Percentiles rank a stretch among this genome's conserved stretches.
These are phyloP conservation scores for Bibio marci DNA, from an alignment of 2,888 invertebrate genomes.

Conservation along the genomic window DNA sequence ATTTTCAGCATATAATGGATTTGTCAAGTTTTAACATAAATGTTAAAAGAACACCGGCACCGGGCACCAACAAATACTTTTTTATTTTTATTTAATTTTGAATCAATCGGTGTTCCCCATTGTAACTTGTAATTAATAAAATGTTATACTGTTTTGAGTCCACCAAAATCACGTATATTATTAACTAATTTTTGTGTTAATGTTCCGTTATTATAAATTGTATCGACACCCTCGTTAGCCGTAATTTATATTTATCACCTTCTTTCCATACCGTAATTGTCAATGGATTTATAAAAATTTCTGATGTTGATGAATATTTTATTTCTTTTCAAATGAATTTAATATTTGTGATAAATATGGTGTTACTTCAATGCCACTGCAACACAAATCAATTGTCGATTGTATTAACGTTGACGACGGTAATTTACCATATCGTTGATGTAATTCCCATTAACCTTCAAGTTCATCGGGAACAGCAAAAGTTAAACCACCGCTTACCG, in stretches of 20 bases:
- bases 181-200: constrained; percentile 45
- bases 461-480: constrained; percentile 51
- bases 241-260: constrained; percentile 45
- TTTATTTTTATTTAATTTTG: constrained; percentile 35
- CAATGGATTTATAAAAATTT: constrained; percentile 42
- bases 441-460: constrained; percentile 57
- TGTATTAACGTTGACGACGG: too few species aligned
- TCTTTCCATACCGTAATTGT: constrained; percentile 34
- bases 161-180: constrained; percentile 54
- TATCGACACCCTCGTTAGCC: constrained; percentile 49
- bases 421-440: too few species aligned
- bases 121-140: constrained; percentile 42
- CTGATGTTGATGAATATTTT: constrained; percentile 38
- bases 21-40: constrained; percentile 64
- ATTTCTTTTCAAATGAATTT: constrained; percentile 32
- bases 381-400: too few species aligned
- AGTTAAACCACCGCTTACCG: too few species aligned
- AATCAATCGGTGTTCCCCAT: constrained; percentile 46
- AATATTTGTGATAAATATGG: too few species aligned
- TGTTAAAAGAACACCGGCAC: constrained; percentile 62
- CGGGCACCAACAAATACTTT: constrained; percentile 66
- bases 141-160: constrained; percentile 56
- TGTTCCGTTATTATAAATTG: constrained; percentile 59
- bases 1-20: constrained; percentile 32
- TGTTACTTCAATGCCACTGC: too few species aligned